phyloP scores from a whole-genome alignment of 2,797 vertebrate species.

The Leptatherina wallacei region DNA sequence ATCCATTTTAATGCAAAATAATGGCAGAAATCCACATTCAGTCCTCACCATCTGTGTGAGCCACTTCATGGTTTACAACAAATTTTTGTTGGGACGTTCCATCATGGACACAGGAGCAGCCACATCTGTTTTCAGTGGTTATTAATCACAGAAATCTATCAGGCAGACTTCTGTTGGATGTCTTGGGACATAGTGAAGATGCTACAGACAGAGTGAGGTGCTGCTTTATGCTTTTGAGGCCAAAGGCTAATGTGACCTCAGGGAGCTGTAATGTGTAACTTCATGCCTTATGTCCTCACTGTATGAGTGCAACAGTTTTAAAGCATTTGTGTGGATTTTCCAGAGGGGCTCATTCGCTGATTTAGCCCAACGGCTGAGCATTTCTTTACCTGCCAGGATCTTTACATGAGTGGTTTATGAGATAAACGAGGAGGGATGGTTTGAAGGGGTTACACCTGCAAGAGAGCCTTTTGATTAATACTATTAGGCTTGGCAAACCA shows the following conservation, averaged over 20 bases:
- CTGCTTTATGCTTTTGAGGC: slow-evolving; percentile 48
- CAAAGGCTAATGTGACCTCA: slow-evolving; percentile 64
- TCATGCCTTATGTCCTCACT: slow-evolving; percentile 48
- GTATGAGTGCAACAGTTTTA: slow-evolving; percentile 49
- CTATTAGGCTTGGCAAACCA: slow-evolving; percentile 27
- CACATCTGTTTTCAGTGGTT: slow-evolving; percentile 54
- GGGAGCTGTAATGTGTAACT: slow-evolving; percentile 60
- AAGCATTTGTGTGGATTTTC: slow-evolving; percentile 47
- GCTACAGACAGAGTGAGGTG: slow-evolving; percentile 33
- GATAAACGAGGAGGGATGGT: slow-evolving; percentile 16
- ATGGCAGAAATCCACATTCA: slow-evolving; percentile 33
- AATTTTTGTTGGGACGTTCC: slow-evolving; percentile 44
- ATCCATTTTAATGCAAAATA: slow-evolving; percentile 49
- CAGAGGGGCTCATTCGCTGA: slow-evolving; percentile 58
- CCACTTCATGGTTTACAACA: slow-evolving; percentile 50
- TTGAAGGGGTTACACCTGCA: slow-evolving; percentile 45
- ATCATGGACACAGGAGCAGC: slow-evolving; percentile 38
- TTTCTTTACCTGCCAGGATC: slow-evolving; percentile 43
- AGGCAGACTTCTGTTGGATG: slow-evolving; percentile 52
- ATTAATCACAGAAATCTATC: slow-evolving; percentile 56
- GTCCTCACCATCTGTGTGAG: slow-evolving; percentile 53
- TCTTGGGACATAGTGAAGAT: slow-evolving; percentile 36
- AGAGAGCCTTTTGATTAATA: slow-evolving; percentile 60
- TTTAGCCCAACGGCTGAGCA: slow-evolving; percentile 49
- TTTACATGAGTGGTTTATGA: slow-evolving; percentile 62